Base-by-base conservation (phyloP, 2,888 invertebrate genomes). In the Halocaridina rubra region DNA sequence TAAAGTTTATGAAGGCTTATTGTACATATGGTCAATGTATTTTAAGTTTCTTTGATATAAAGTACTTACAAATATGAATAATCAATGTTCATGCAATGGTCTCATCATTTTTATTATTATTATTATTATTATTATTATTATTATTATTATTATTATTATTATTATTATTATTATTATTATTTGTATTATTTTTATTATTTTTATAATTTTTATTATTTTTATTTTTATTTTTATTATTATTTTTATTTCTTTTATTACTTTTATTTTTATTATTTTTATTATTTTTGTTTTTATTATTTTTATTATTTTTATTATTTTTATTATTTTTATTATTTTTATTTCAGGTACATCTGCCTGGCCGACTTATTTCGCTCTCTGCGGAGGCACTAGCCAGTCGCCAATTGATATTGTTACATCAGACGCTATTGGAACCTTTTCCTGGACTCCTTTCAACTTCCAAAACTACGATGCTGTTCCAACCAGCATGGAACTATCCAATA, bases 321-420 rank as follows among this genome's bases (percentile, higher is more conserved):
- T n/a, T n/a, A n/a, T n/a, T n/a, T n/a, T n/a, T n/a, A n/a, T n/a
- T 53, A 2, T 19, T 13, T 53, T 5, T 2, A 1, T 3, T 53
- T 4, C 53, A 53, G 53, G 3, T 7, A 16, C 53, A 53, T 16
- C 0, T 53, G n/a, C 16, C 3, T 53, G 53, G 53, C 53, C 53
- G 19, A 19, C 16, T 19, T 53, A 53, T 53, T 53, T n/a, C 53
- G 19, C 16, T 16, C 53, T 3, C 4, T 80, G 80, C 22, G 80
- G 59, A n/a, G 80, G 72, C 32, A 32, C 27, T n/a, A 13, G 39
- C 7, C 80, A 80, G 30, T 80, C 80, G 0, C 80, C 80, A 1
- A 32, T 80, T 33, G 32, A 80, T 59, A 72, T 80, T 33, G 80
- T 46, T 59, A 29, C 32, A 8, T 1, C 2, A 1, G n/a, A 46